phyloP scores from a whole-genome alignment of 1,140 invertebrate species.

The Eupeodes corollae region DNA sequence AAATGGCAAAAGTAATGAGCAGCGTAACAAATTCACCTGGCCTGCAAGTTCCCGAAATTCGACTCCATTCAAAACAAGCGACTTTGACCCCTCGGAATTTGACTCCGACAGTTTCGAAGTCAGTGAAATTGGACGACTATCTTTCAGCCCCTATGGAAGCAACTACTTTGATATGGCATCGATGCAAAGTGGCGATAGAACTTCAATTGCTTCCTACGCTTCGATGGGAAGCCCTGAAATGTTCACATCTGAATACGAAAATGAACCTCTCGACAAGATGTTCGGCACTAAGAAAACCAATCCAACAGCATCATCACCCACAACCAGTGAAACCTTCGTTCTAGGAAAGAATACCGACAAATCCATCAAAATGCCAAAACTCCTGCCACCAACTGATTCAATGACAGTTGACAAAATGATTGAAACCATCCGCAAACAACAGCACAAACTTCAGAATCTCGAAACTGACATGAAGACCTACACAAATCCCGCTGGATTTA shows the following conservation, averaged over 20 bases:
- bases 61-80: slow-evolving; percentile 21
- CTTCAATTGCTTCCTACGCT: not conserved
- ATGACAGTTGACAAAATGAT: slow-evolving; percentile 23
- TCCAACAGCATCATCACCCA: not conserved
- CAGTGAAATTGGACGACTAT: slow-evolving; percentile 20
- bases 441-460: slow-evolving; percentile 15
- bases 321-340: not conserved
- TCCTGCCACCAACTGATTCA: not conserved
- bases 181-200: not conserved
- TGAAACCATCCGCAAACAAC: slow-evolving; percentile 16
- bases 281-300: slow-evolving; percentile 13
- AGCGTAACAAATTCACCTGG: slow-evolving; percentile 30
- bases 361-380: not conserved
- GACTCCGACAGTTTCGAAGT: slow-evolving; percentile 18
- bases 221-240: slow-evolving; percentile 6
- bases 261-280: slow-evolving; percentile 25
- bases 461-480: slow-evolving; percentile 16
- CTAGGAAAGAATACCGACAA: too few relatives aligned
- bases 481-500: slow-evolving; percentile 13
- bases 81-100: slow-evolving; percentile 25
- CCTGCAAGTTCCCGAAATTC: slow-evolving; percentile 12
- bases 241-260: slow-evolving; percentile 20
- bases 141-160: slow-evolving; percentile 17
- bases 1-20: slow-evolving; percentile 24
- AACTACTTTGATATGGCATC: slow-evolving; percentile 6